phyloP scores from a whole-genome alignment of 2,888 invertebrate species.

The Hecatera dysodea region DNA sequence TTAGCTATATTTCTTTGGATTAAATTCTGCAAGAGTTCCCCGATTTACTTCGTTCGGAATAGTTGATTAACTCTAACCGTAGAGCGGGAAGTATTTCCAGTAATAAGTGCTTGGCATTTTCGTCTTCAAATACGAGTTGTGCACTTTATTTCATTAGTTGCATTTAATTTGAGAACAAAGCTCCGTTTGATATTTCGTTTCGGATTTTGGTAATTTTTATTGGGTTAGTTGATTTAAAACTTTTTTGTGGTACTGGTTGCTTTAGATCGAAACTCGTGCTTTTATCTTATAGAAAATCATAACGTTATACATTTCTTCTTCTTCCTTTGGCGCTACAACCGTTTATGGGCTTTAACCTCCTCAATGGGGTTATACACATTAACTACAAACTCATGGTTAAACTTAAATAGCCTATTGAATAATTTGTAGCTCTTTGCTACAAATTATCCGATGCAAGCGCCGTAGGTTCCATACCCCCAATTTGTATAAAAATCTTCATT shows the following conservation, averaged over 20 bases:
- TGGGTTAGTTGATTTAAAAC: neutral
- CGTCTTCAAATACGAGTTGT: conserved; percentile 42
- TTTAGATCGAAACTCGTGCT: neutral
- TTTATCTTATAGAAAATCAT: neutral
- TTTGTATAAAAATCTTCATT: neutral
- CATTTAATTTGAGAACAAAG: conserved; percentile 35
- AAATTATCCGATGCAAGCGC: neutral
- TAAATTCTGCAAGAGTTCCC: conserved; percentile 56
- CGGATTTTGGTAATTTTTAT: neutral
- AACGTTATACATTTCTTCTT: too few species aligned
- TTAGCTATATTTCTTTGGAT: conserved; percentile 62
- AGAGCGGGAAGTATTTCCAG: conserved; percentile 48
- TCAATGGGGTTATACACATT: too few species aligned
- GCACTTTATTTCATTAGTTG: conserved; percentile 45
- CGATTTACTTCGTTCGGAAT: conserved; percentile 56
- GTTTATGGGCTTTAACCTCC: too few species aligned
- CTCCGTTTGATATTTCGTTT: conserved; percentile 21
- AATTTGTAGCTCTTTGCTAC: too few species aligned
- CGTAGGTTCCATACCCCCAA: neutral
- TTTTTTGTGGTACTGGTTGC: neutral
- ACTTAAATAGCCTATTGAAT: neutral
- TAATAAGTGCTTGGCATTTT: conserved; percentile 53
- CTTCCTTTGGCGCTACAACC: too few species aligned
- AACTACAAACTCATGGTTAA: neutral
- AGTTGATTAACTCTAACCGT: conserved; percentile 61